Base-by-base conservation (phyloP, 1,140 invertebrate species). In the Cryptotermes secundus region DNA sequence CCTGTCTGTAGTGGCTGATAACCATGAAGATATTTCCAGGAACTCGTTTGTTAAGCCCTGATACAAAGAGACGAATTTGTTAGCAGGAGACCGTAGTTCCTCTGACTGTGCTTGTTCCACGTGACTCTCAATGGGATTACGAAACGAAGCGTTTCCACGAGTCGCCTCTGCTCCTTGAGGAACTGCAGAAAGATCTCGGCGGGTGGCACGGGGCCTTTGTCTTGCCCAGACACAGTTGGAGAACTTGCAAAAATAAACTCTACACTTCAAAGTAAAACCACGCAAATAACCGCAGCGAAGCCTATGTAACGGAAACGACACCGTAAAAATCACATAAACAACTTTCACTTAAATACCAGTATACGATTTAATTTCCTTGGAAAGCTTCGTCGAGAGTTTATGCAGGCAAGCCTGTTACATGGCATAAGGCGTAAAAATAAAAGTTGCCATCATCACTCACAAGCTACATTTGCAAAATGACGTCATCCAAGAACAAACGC, bases 181-280 rank as follows among this genome's bases (percentile, higher is more conserved):
- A 49, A 19, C 45, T 31, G 9, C 59, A 72, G 26, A 0, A 72
- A 72, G 59, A 12, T 72, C 26, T 31, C n/a, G 26, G 59, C 59
- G 45, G 45, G 45, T 49, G 45, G 45, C 45, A 49, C 22, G 45
- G 19, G 19, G 19, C n/a, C 59, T 72, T 72, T 72, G 59, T 72
- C 59, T 72, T 31, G 59, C 59, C 53, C 9, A 72, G 26, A 31
- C 59, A n/a, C 59, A 31, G 59, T 6, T 31, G 59, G 59, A 72
- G 59, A 72, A 31, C 59, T 72, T 72, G 59, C 59, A 72, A 72
- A 72, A 72, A 72, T 72, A 72, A 72, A 72, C 59, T 72, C 59
- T 31, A 72, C 59, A n/a, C 59, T 72, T 72, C 26, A 72, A 31
- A 72, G 59, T 31, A 31, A 72, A 72, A 72, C 2, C 59, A 72